phyloP scores from a whole-genome alignment of 2,797 vertebrate species.

The Gambusia yucatana region DNA sequence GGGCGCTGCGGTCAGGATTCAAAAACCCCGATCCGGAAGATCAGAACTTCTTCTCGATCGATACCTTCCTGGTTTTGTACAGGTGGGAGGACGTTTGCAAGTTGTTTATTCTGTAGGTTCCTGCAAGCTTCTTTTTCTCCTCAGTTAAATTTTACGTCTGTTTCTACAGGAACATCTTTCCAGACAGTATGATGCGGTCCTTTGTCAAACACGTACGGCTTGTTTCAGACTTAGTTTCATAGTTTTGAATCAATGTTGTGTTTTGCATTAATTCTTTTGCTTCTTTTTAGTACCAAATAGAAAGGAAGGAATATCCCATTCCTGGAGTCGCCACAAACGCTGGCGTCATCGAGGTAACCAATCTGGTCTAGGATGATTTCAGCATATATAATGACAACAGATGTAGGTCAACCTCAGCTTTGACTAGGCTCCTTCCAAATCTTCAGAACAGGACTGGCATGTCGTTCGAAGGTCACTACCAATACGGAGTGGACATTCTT shows the following conservation, averaged over 20 bases:
- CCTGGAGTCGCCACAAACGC: background rate
- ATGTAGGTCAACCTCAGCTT: background rate
- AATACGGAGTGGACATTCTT: background rate
- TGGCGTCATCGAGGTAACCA: background rate
- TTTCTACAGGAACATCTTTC: background rate
- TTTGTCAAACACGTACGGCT: constrained; percentile 2
- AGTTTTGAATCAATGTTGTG: background rate
- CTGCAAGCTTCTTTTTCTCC: background rate
- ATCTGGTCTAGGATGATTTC: background rate
- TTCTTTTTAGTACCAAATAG: background rate
- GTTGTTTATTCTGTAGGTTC: background rate
- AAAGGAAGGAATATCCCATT: rapidly evolving
- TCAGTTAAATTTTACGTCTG: background rate
- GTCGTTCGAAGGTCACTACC: rapidly evolving
- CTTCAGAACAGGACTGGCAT: background rate
- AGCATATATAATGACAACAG: background rate
- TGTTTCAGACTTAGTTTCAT: background rate
- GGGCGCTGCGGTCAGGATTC: background rate
- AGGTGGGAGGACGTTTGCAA: background rate
- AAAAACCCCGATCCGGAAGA: no score
- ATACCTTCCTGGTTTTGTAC: background rate
- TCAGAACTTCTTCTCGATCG: background rate
- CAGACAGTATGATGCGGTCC: background rate
- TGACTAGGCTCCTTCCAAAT: background rate
- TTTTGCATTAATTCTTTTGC: background rate